Conservation (phyloP, 2,113 vertebrate species). For the Poicephalus meyeri region DNA sequence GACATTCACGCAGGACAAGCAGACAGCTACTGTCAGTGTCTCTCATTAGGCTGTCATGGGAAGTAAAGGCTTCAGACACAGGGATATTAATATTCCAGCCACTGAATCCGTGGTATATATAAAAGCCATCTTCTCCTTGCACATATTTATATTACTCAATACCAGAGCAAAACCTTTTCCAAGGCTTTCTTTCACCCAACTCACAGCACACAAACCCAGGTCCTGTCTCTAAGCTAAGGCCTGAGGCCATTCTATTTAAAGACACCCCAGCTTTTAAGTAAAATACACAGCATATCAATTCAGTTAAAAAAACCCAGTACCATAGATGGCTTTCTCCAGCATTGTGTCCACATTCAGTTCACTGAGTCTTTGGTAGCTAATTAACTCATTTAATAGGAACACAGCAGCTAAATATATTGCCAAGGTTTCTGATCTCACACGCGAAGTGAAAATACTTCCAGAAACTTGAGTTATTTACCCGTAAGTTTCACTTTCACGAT, state of each 20-base stretch:
- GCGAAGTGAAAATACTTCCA: not conserved
- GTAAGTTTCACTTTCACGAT: not conserved
- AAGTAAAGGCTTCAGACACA: not conserved
- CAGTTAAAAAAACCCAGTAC: conserved; percentile 12
- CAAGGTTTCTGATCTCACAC: not conserved
- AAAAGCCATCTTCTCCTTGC: not conserved
- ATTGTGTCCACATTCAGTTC: not conserved
- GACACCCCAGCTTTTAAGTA: not conserved
- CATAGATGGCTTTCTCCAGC: not conserved
- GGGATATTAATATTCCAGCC: not conserved
- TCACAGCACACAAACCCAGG: not conserved
- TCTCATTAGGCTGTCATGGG: conserved; percentile 4
- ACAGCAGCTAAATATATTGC: not conserved
- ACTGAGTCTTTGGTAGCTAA: not conserved
- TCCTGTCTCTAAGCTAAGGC: not conserved
- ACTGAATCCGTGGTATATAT: not conserved
- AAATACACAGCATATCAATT: not conserved
- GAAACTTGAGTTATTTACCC: not conserved
- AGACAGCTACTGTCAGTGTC: not conserved
- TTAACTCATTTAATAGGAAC: not conserved
- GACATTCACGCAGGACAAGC: conserved; percentile 6
- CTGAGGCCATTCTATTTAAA: conserved; percentile 28
- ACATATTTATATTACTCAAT: not conserved
- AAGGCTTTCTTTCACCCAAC: not conserved
- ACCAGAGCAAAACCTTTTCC: not conserved